A percentile compares a stretch with the other conserved stretches of the same genome.
Conservation (phyloP, 2,113 vertebrate species). For the Morone chrysops region DNA sequence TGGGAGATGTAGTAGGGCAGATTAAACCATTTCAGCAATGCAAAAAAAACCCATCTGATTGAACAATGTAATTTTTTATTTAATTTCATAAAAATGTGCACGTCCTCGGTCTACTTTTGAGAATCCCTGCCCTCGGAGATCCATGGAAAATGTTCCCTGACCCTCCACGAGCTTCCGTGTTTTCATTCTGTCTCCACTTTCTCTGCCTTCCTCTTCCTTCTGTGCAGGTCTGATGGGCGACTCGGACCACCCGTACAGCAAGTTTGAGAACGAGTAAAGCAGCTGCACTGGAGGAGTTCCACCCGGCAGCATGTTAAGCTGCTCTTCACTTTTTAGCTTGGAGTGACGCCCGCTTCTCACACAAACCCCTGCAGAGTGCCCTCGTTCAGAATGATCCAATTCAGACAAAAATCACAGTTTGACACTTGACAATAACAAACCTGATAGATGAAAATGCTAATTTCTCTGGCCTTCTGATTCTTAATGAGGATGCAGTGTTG, state of each 20-base stretch:
- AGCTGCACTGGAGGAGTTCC: conserved; percentile 11
- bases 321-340: conserved; percentile 6
- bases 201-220: conserved; percentile 29
- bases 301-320: background rate
- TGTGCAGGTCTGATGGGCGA: conserved; percentile 88
- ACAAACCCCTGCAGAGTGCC: background rate
- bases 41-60: background rate
- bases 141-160: conserved; percentile 5
- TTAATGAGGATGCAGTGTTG: background rate
- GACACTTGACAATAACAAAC: background rate
- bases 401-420: conserved; percentile 1
- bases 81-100: too few species aligned
- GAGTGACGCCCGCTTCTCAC: background rate
- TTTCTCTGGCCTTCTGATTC: background rate
- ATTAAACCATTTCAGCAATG: background rate
- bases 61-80: too few species aligned
- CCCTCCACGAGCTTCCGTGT: background rate
- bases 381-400: background rate
- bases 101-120: background rate
- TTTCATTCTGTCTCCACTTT: conserved; percentile 7
- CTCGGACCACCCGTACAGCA: conserved; percentile 90
- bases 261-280: conserved; percentile 90
- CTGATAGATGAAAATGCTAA: background rate
- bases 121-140: background rate
- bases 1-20: background rate